Base-by-base conservation (phyloP, 2,113 vertebrate species). In the Heterochromis multidens region DNA sequence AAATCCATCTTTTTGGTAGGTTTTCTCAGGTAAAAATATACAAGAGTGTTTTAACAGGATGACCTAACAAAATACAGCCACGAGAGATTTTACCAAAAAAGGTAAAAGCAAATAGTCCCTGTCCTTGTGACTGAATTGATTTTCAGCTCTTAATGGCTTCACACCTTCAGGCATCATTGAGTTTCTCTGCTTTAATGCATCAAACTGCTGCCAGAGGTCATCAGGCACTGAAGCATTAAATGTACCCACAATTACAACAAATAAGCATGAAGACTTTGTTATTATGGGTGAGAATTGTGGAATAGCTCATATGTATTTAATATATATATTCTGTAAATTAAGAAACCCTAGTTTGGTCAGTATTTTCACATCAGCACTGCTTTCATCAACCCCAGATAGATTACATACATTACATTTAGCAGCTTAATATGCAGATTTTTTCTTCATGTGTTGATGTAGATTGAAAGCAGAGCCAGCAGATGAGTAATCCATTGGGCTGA, bases 131-230 rank as follows among this genome's bases (percentile, higher is more conserved):
- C 21, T 29, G 11, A 21, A 60, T 57, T 57, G 70, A 77, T 83
- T 37, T 77, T 10, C 31, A 33, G 49, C 74, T 82, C 58, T 43
- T 79, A 76, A 77, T 77, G 79, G 63, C 46, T 35, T 82, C 79
- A 85, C 79, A 37, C 82, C 74, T 57, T 82, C 65, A 35, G 74
- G 85, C 74, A 9, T 80, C 37, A 29, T 60, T 76, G 82, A 37
- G 17, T 58, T 72, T 78, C 46, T 61, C 70, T 60, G 37, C 17
- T 84, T 79, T 77, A 54, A 90, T 56, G 58, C 1, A 4, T 65
- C 57, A 65, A 46, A 60, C 21, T 35, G 13, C 61, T 25, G 79
- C 82, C 82, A 27, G 49, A 56, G 79, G 76, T 82, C 85, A 79
- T 65, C 11, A 3, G 77, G 49, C n/a, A 37, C 25, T 10, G 54